Base-by-base conservation (phyloP, 2,888 invertebrate species). In the Orthonychiurus folsomi region DNA sequence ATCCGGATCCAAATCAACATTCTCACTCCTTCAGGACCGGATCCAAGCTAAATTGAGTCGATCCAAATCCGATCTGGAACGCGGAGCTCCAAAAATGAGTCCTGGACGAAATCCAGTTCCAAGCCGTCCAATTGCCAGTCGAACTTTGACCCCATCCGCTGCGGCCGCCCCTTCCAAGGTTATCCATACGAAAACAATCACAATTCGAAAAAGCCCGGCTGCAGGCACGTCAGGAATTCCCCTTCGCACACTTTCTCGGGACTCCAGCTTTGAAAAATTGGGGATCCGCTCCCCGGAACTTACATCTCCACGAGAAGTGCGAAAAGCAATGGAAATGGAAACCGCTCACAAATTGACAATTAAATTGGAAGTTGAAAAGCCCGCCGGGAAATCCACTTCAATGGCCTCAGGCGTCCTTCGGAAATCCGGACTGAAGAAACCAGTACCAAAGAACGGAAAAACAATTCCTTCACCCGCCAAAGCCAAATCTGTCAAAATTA, bases 261-360 rank as follows among this genome's bases (percentile, higher is more conserved):
- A 68, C 50, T 59, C 69, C 9, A 71, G 70, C 47, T 65, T 67
- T 50, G 69, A 70, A 37, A 72, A 76, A 67, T 74, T 79, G 28
- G 76, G 78, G 57, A 68, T 70, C 26, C 78, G 78, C 68, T 79
- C 84, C 37, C 81, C 83, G 0, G 82, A 82, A 61, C 74, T 85
- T 2, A 76, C 82, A 50, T 83, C 84, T 0, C 82, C 84, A 0
- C 80, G 80, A 26, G 83, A 84, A 73, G 83, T 83, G 0, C 81
- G 81, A 66, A 79, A 79, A 63, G 79, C 66, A 59, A 66, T 70
- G 59, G 66, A 69, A 60, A 61, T 47, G 3, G 24, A 50, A 24
- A 66, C 61, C 26, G 64, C 67, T 9, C 71, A 71, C 50, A 59
- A 65, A 23, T 26, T 71, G 26, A 66, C 69, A 54, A 67, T 71